Base-by-base conservation (phyloP, 2,113 vertebrate species). In the Emydura subglobosa region DNA sequence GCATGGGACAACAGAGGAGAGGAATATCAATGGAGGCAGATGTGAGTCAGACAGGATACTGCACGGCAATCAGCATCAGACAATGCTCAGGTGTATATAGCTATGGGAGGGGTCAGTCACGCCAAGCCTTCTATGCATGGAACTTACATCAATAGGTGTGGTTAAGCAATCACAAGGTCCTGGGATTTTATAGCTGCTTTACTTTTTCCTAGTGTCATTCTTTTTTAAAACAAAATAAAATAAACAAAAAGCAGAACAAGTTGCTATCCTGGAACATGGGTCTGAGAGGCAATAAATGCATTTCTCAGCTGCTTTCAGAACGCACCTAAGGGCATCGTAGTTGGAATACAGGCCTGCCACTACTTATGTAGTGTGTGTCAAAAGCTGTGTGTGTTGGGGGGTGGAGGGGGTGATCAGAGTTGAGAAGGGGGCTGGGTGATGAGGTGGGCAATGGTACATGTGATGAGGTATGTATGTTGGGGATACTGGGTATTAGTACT, bases 21-120 rank as follows among this genome's bases (percentile, higher is more conserved):
- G 25, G 87, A 85, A 49, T 44, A 31, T 27, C 84, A 80, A 31
- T 68, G 6, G 10, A 29, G 57, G 80, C 55, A 61, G 51, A 47
- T 8, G 2, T 19, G 53, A 0, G 0, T 27, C 74, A 25, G 82
- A 54, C 53, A 87, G 83, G 51, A 29, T 13, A 3, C 8, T 94
- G 16, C 47, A 51, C 0, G 0, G 84, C 49, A 84, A 84, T 39
- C 19, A 51, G 6, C 31, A 89, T 68, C 17, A 47, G 79, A 44
- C n/a, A 47, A 25, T 39, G 78, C 47, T 87, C 19, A 5, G n/a
- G 68, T 88, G 79, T 85, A 25, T 31, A 31, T 34, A 22, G 50
- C n/a, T 22, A 42, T 25, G 6, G 10, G 31, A 68, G 61, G 17
- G 34, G 65, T n/a, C 17, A 68, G 65, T 39, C 19, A 21, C 10